Evolutionary conservation across 2,113 vertebrate species (phyloP).

Genomic region (Neotoma lepida): DNA sequence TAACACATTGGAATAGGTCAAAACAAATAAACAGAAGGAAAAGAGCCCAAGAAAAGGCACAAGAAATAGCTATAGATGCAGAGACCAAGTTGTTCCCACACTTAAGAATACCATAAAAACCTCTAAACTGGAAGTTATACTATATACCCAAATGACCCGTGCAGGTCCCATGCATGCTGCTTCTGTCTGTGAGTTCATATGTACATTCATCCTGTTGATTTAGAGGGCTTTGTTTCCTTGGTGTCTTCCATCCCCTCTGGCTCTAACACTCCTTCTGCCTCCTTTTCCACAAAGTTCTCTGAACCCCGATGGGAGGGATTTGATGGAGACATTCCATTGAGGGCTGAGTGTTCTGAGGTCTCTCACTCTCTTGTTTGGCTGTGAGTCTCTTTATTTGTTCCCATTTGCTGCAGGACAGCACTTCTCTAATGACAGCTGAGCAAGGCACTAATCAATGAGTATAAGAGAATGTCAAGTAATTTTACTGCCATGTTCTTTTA

Average conservation of each 20-base stretch:
- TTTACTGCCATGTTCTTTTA: background rate
- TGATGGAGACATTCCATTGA: background rate
- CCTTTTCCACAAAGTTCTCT: background rate
- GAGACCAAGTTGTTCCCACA: background rate
- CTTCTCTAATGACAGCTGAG: background rate
- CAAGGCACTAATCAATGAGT: background rate
- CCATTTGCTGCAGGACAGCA: background rate
- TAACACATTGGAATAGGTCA: background rate
- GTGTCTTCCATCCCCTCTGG: background rate
- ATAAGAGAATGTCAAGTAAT: background rate
- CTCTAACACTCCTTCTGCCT: background rate
- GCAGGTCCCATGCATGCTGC: background rate
- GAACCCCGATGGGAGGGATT: background rate
- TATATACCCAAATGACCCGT: background rate
- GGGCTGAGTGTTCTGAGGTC: background rate
- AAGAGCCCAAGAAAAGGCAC: background rate
- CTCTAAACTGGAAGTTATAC: background rate
- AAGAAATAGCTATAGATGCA: no score
- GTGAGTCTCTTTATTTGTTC: background rate
- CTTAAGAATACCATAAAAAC: background rate
- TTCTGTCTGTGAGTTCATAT: background rate
- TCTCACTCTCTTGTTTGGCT: background rate
- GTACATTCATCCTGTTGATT: background rate
- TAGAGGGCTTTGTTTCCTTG: background rate
- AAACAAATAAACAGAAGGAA: background rate